Evolutionary conservation across 2,797 vertebrate species (phyloP).

Genomic region (Takifugu ocellatus): DNA sequence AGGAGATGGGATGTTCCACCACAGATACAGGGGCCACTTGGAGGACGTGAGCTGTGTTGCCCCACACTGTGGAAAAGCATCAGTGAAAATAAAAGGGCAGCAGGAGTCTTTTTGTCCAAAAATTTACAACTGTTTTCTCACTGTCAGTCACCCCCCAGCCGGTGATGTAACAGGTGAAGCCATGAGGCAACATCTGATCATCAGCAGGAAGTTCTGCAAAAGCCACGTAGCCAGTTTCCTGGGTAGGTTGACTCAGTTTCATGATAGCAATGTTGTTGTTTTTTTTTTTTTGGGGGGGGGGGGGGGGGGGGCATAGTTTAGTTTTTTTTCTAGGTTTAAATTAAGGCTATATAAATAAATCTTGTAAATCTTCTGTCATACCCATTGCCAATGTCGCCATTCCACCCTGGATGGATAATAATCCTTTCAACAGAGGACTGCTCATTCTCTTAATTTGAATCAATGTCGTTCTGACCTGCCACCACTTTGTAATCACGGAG

Average conservation of each 20-base stretch:
- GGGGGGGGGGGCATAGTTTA: too few species aligned
- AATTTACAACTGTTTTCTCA: slow-evolving; percentile 38
- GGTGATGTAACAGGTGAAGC: slow-evolving; percentile 61
- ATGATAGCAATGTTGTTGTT: slow-evolving; percentile 53
- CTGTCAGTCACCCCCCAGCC: slow-evolving; percentile 68
- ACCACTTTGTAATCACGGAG: slow-evolving; percentile 48
- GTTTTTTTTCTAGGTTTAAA: slow-evolving; percentile 34
- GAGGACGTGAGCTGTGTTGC: slow-evolving; percentile 31
- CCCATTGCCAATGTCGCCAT: slow-evolving; percentile 52
- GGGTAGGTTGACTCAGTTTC: slow-evolving; percentile 39
- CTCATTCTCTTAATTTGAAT: slow-evolving; percentile 54
- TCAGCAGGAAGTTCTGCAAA: slow-evolving; percentile 44
- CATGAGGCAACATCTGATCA: slow-evolving; percentile 52
- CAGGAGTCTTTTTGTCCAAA: not conserved
- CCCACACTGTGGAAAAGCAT: slow-evolving; percentile 14
- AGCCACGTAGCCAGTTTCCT: slow-evolving; percentile 49
- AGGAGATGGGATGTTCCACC: slow-evolving; percentile 66
- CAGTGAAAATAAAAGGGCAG: not conserved
- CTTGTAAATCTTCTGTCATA: slow-evolving; percentile 20
- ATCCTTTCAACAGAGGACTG: slow-evolving; percentile 53
- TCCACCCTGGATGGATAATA: slow-evolving; percentile 62
- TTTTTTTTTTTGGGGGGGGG: too few species aligned
- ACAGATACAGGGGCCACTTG: slow-evolving; percentile 63
- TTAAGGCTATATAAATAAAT: not conserved
- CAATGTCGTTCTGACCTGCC: slow-evolving; percentile 61